Conservation (phyloP, 2,888 invertebrate genomes). For the Lumbricus terrestris region DNA sequence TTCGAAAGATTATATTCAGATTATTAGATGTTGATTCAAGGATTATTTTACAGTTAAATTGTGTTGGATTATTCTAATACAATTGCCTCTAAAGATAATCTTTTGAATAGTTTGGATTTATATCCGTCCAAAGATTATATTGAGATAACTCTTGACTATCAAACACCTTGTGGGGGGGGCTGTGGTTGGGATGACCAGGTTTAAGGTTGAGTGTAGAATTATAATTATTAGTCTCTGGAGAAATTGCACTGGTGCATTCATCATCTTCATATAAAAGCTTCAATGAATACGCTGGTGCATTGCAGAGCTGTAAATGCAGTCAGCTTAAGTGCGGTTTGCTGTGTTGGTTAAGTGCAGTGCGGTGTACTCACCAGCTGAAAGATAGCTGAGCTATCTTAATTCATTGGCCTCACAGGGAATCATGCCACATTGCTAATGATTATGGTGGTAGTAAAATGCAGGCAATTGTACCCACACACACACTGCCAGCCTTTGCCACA, state of each 20-base stretch:
- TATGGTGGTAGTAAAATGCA: not conserved
- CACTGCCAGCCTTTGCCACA: not conserved
- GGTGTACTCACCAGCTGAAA: not conserved
- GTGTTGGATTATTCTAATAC: not conserved
- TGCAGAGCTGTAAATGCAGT: not conserved
- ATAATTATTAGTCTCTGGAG: not conserved
- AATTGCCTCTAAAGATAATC: not conserved
- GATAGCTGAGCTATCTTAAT: not conserved
- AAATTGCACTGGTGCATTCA: not conserved
- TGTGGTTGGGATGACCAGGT: not conserved
- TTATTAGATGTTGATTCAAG: not conserved
- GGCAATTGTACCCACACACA: not conserved
- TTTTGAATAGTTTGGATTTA: not conserved
- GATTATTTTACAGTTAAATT: not conserved
- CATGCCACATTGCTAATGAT: not conserved
- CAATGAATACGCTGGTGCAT: too few species aligned
- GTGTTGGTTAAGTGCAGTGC: too few species aligned
- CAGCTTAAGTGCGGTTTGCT: not conserved
- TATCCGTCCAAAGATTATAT: not conserved
- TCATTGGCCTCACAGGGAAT: not conserved
- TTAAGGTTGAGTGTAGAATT: not conserved
- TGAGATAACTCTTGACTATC: not conserved
- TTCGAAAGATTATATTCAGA: not conserved
- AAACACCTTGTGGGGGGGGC: not conserved
- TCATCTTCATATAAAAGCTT: too few species aligned